Conservation (phyloP, 1,140 invertebrate genomes). For the Rhyzopertha dominica region DNA sequence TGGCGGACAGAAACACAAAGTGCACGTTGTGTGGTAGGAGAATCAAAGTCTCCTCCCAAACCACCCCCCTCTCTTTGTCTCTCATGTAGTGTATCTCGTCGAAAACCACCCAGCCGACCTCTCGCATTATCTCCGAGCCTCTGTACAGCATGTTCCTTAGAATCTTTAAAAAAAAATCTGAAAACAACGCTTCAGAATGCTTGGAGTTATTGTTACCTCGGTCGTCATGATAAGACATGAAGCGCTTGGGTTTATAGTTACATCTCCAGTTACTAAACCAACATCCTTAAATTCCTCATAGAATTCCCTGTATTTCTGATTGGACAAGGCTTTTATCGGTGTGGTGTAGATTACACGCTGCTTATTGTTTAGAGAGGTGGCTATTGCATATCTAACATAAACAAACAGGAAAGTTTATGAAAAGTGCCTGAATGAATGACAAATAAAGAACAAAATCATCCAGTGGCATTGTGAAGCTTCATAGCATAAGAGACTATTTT, state of each 20-base stretch:
- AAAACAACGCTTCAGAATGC: neutral
- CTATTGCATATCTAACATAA: constrained; percentile 63
- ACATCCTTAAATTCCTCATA: constrained; percentile 98
- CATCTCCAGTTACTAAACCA: constrained; percentile 97
- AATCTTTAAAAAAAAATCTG: constrained; percentile 62
- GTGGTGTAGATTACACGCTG: constrained; percentile 98
- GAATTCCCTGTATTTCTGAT: constrained; percentile 99
- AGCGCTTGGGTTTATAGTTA: constrained; percentile 97
- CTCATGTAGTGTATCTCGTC: constrained; percentile 99
- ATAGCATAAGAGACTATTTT: no score
- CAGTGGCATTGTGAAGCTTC: no score
- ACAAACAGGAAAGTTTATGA: no score
- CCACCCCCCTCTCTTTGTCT: constrained; percentile 97
- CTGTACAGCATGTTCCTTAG: constrained; percentile 97
- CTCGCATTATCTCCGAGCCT: constrained; percentile 96
- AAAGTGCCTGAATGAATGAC: no score
- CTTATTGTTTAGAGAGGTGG: constrained; percentile 62
- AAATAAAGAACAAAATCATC: no score
- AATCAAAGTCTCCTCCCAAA: constrained; percentile 99
- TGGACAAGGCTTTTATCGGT: constrained; percentile 98
- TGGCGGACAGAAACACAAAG: constrained; percentile 98
- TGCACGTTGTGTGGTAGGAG: constrained; percentile 96
- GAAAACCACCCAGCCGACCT: constrained; percentile 99
- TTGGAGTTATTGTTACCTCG: constrained; percentile 58
- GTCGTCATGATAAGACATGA: constrained; percentile 99